Percentiles rank a stretch among this genome's conserved stretches.
Evolutionary conservation across 64 coral and sea anemone species (phyloP).

Genomic region (Hydrozoanthus tunicans): DNA sequence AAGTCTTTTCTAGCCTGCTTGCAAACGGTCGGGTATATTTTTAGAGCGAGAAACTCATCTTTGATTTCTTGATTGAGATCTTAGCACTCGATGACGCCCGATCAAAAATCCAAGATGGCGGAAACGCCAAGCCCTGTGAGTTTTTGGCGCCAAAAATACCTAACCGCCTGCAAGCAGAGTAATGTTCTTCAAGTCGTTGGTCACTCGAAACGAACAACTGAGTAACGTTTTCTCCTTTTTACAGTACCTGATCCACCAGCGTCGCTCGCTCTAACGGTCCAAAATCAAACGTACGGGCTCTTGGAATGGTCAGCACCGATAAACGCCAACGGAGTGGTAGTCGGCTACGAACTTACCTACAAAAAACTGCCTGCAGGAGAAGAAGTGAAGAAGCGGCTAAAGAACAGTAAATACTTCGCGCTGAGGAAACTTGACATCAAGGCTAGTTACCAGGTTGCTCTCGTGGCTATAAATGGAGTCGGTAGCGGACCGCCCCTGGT

Average conservation of each 20-base stretch:
- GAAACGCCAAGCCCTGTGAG: too few relatives aligned
- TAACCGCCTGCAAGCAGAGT: too few relatives aligned
- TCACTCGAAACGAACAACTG: neutral
- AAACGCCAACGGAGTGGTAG: constrained; percentile 67
- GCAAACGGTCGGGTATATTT: too few relatives aligned
- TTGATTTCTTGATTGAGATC: too few relatives aligned
- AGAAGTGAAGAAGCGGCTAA: neutral
- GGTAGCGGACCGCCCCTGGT: constrained; percentile 69
- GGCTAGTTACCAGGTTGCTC: constrained; percentile 69
- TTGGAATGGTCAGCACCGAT: constrained; percentile 72
- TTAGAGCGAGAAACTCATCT: too few relatives aligned
- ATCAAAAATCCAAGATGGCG: too few relatives aligned
- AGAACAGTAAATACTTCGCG: constrained; percentile 46
- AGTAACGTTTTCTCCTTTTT: neutral
- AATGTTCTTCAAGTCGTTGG: neutral
- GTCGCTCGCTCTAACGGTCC: constrained; percentile 50
- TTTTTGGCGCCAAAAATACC: too few relatives aligned
- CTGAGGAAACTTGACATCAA: constrained; percentile 46
- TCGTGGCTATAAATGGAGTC: constrained; percentile 70
- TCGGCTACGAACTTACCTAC: constrained; percentile 65
- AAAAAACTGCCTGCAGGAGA: neutral
- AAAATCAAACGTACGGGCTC: constrained; percentile 62
- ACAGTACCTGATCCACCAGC: constrained; percentile 82
- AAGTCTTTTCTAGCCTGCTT: too few relatives aligned
- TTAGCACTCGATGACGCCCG: too few relatives aligned